Base-by-base conservation (phyloP, 2,797 vertebrate species). In the Valencia hispanica region DNA sequence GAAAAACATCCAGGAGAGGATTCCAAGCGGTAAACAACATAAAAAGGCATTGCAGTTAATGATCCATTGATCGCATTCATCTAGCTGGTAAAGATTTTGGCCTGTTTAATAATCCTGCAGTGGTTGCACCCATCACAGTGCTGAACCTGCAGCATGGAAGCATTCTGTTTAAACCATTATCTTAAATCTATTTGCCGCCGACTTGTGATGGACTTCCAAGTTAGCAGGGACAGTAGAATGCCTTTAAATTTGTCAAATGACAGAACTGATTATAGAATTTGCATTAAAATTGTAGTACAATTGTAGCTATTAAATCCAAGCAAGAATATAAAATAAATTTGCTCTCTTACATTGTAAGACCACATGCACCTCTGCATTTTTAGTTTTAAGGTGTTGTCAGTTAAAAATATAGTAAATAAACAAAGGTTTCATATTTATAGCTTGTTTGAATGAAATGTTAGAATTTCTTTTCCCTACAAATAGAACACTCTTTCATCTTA, bases 11-110 rank as follows among this genome's bases (percentile, higher is more conserved):
- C 12, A 59, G 45, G 32, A 32, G 41, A 12, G 30, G 50, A 65
- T 70, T 65, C 50, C 32, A 39, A 34, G 43, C 10, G 27, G 43
- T 74, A 68, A 79, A 79, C 70, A 70, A 59, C 7, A 77, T n/a
- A 66, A 83, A 72, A 34, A 79, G 18, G n/a, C 34, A 0, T 30
- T 45, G 27, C 48, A 51, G 43, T 22, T 72, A 78, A 72, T 57
- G 74, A 66, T 57, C 51, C 43, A 73, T 70, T 70, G 20, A 74
- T 77, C 25, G 10, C 47, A 74, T 68, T 77, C 63, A 73, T 69
- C 50, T 74, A 61, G 50, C 41, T 71, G 20, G 55, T 73, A 72
- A 68, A 75, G 47, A 61, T 70, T 79, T 74, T 72, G 53, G 66
- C 50, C 57, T 27, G 20, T 73, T 65, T 55, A 59, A 70, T 50